Evolutionary conservation across 2,888 invertebrate species (phyloP), one percentile per base, ranked within the genome.

Genomic region (Papilio gigon): DNA sequence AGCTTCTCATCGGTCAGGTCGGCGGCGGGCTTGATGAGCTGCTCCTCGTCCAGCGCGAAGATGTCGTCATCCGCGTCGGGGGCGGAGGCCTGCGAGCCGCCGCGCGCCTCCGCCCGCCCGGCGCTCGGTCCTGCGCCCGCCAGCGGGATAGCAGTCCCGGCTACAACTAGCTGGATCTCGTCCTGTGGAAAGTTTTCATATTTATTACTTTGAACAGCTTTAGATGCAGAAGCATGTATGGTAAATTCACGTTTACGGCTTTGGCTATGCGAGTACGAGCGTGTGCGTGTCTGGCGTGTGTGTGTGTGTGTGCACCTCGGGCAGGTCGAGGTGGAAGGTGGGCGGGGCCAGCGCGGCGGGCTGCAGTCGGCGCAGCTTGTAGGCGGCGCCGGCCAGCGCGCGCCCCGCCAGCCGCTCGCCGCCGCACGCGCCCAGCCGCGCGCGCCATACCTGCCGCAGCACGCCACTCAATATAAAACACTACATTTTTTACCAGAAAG

Each of bases 291-390:
- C 22, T 3, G 47, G 12, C 9, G 37, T 8, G 11, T 14, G n/a
- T 20, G 63, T 9, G 35, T 9, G 22, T 0, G 6, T 33, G 22
- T 64, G 61, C 35, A 96, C 95, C 85, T 98, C 98, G 0, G 98
- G 97, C 74, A 98, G 92, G 75, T 97, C 97, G 1, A 98, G 93
- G 71, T 95, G 94, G 85, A 98, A 97, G 77, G 94, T 93, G 35
- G 98, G 90, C 82, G 96, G 95, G 73, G 96, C 95, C 20, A 98
- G 91, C 17, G 97, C 96, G 84, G 97, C 97, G 0, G 98, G 98
- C 71, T 95, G 95, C 94, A 98, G 95, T 14, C 96, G 93, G 12
- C 98, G 93, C 77, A 98, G 92, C 88, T 98, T 98, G 89, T 98
- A 98, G 80, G 95, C 96, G 61, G 98, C 95, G 71, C 95, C 95